These are phyloP conservation scores for Chrysina gloriosa DNA, from an alignment of 2,888 invertebrate species.

Conservation along the genomic window DNA sequence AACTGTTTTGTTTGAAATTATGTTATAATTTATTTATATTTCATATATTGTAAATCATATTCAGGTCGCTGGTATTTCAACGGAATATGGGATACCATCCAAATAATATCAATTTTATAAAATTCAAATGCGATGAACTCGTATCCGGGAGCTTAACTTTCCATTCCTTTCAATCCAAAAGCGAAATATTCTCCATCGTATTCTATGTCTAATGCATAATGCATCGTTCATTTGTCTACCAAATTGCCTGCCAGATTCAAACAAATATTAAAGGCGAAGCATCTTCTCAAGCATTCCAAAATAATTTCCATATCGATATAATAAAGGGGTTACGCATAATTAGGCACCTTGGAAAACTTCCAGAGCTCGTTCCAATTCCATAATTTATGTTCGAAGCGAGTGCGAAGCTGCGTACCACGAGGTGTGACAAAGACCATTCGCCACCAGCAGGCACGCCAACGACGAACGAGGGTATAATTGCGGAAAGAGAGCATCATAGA, in stretches of 20 bases:
- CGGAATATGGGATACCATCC: no score
- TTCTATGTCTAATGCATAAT: not conserved
- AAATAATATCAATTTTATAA: no score
- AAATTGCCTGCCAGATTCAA: not conserved
- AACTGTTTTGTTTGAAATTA: no score
- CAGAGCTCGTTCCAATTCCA: not conserved
- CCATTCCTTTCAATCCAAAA: no score
- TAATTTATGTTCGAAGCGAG: not conserved
- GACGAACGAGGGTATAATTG: not conserved
- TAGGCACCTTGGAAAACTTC: not conserved
- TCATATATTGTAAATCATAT: no score
- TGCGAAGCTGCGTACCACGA: not conserved
- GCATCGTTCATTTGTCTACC: not conserved
- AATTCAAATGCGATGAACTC: no score
- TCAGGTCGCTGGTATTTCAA: no score
- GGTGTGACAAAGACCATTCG: not conserved
- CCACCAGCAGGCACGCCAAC: no score
- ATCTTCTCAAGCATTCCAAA: no score
- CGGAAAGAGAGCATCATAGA: not conserved
- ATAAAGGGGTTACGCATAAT: conserved; percentile 2
- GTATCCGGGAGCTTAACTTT: no score
- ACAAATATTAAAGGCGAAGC: not conserved
- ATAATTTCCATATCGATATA: not conserved
- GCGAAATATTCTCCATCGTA: no score
- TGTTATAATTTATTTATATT: no score